Evolutionary conservation across 2,797 vertebrate species (phyloP), one percentile per base, ranked within the genome.

Genomic region (Myripristis jacobus): DNA sequence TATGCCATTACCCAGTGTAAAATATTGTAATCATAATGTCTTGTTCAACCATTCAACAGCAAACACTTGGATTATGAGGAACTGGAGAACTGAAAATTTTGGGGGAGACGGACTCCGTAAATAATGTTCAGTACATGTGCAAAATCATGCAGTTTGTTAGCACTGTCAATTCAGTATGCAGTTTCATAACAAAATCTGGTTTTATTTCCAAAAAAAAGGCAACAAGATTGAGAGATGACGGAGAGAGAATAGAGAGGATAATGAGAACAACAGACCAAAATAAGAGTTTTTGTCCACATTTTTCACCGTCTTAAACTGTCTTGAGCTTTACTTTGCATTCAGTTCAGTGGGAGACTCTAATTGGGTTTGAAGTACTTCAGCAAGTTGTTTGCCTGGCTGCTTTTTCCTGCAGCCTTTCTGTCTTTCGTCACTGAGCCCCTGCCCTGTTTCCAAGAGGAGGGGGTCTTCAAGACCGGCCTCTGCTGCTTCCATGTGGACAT

Each of bases 341-440:
- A 58, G 6, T 18, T 41, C 24, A 24, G 9, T 11, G 15, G n/a
- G 9, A 2, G 11, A 60, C 43, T 25, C 38, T 89, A 91, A 74
- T 70, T 87, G 52, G 94, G 94, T 87, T 95, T 94, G 80, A 94
- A 96, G 80, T 95, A 96, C 22, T 92, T 94, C 15, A 96, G 85
- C 73, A 96, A 87, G 81, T 73, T 94, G 80, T 94, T 94, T 7
- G 86, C 66, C 73, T 91, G 93, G 2, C 82, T 64, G 47, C 48
- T 31, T 86, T 70, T 87, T 0, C 81, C 62, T 0, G 57, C 27
- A 10, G 68, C 1, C 70, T 88, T 94, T 67, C 64, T 91, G 48
- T 89, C 91, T 87, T 87, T 92, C 46, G 16, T 73, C 52, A 4
- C 24, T 21, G 47, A 24, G 25, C 43, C 66, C 76, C 63, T 93